Evolutionary conservation across 2,797 vertebrate species (phyloP), one percentile per base, ranked within the genome.

Genomic region (Mormyrus proboscirostris): DNA sequence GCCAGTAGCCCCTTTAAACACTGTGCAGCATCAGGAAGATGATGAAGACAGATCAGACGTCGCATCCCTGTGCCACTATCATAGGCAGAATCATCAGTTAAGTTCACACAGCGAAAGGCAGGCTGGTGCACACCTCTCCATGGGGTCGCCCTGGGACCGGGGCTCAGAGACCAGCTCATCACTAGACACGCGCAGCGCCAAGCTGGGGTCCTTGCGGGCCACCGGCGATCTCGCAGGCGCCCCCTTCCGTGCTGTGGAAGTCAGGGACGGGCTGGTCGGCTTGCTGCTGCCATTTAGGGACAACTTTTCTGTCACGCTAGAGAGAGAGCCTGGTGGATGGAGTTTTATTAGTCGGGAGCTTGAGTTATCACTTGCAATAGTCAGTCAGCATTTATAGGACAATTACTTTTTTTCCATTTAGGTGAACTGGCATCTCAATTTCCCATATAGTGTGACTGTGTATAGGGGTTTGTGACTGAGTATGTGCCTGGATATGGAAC

Each of bases 191-290:
- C 55, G 1, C 41, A 50, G 84, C 0, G 0, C 10, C 38, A 51
- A 87, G 2, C 51, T 79, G 41, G 8, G 19, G 9, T 14, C 87
- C 57, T 38, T n/a, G 16, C 22, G 16, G n/a, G 57, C 7, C 86
- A 90, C 25, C 55, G 79, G 38, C 7, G 2, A 57, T 25, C 4
- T 69, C 49, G 87, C 91, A 44, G 49, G 7, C 0, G 88, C 51
- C 62, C 90, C 91, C 88, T 90, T 95, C 92, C 94, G 90, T 4
- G 90, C 53, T 0, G 97, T 97, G 88, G 97, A 97, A 51, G 96
- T 96, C 88, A 97, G 90, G 0, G 93, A 94, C 0, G 97, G 97
- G 4, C 95, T 96, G 85, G 92, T 90, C 50, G 94, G 88, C 41
- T 95, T 88, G 33, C 92, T 95, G 91, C 93, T 94, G 84, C 90